Conservation (phyloP, 2,797 vertebrate genomes). For the Poeciliopsis infans region DNA sequence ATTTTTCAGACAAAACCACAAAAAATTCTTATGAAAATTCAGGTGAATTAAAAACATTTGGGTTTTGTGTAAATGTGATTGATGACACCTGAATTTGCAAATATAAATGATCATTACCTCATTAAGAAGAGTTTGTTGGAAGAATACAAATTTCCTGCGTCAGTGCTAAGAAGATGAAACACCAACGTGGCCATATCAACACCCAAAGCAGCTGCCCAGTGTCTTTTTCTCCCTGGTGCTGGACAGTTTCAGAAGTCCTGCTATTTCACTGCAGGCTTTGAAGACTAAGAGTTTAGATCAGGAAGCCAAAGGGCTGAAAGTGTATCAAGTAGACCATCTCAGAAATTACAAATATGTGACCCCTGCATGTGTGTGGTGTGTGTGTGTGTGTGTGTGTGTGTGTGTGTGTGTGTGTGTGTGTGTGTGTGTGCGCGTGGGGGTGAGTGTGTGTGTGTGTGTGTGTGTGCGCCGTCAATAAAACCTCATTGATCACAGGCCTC, state of each 20-base stretch:
- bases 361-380: conserved; percentile 36
- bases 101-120: not conserved
- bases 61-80: not conserved
- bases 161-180: conserved; percentile 49
- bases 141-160: conserved; percentile 43
- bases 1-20: not conserved
- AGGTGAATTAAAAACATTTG: not conserved
- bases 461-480: conserved; percentile 47
- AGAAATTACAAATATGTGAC: conserved; percentile 67
- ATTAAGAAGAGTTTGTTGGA: not conserved
- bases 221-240: conserved; percentile 47
- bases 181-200: conserved; percentile 33
- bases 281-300: conserved; percentile 56
- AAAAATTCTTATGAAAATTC: not conserved
- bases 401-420: conserved; percentile 10
- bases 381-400: conserved; percentile 21
- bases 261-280: conserved; percentile 30
- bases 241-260: conserved; percentile 55
- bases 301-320: conserved; percentile 47
- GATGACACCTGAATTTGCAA: not conserved
- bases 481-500: conserved; percentile 36
- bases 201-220: conserved; percentile 34
- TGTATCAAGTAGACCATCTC: conserved; percentile 39
- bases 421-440: conserved; percentile 4
- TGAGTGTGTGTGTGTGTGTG: conserved; percentile 11